Evolutionary conservation across 2,888 invertebrate genomes (phyloP).

Genomic region (Macaria liturata): DNA sequence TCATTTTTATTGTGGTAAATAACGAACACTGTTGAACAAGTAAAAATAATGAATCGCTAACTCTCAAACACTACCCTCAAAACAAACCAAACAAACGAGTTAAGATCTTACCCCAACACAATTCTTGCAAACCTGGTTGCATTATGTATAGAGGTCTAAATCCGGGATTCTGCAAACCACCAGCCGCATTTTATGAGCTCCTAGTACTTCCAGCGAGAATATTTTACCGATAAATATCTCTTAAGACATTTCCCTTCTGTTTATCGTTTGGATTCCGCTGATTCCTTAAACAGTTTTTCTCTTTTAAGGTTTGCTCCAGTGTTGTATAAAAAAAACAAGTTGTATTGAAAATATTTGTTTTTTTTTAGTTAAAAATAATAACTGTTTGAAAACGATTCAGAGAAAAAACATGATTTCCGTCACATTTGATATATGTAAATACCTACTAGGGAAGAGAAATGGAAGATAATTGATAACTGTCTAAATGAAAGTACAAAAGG

Average conservation of each 20-base stretch:
- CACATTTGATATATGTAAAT: too few species aligned
- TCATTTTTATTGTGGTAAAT: too few species aligned
- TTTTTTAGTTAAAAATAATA: too few species aligned
- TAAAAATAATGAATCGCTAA: too few species aligned
- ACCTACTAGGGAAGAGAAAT: too few species aligned
- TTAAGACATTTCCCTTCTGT: slow-evolving; percentile 71
- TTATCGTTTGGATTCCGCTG: slow-evolving; percentile 75
- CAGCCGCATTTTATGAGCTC: slow-evolving; percentile 61
- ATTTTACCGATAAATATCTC: slow-evolving; percentile 77
- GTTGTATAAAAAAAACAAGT: too few species aligned
- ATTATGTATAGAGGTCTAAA: slow-evolving; percentile 27
- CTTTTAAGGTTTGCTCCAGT: slow-evolving; percentile 27
- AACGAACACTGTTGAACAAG: too few species aligned
- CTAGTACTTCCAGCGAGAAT: slow-evolving; percentile 62
- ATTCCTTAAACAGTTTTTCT: slow-evolving; percentile 72
- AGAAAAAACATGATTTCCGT: too few species aligned
- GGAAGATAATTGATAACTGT: too few species aligned
- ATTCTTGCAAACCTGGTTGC: slow-evolving; percentile 18
- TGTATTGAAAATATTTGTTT: too few species aligned
- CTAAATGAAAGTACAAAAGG: too few species aligned
- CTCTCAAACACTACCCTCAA: slow-evolving; percentile 1
- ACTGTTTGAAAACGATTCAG: too few species aligned
- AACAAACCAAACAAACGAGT: slow-evolving; percentile 12
- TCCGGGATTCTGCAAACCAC: slow-evolving; percentile 25
- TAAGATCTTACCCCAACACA: slow-evolving; percentile 20